Evolutionary conservation across 2,797 vertebrate species (phyloP).

Genomic region (Sarcophilus harrisii): DNA sequence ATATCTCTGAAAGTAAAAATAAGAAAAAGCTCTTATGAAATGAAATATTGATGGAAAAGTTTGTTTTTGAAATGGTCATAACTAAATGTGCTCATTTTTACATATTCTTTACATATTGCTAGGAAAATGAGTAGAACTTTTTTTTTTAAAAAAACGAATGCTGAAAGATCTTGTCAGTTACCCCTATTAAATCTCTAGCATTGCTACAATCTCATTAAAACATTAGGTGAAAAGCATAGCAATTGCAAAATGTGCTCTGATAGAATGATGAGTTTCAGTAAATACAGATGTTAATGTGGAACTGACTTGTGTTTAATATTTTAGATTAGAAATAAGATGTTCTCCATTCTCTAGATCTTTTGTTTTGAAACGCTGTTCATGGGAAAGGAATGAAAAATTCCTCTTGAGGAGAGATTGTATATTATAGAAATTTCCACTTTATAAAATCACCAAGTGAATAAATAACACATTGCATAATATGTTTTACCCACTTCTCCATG

Average conservation of each 20-base stretch:
- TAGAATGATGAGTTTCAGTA: slow-evolving; percentile 31
- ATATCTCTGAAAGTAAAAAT: slow-evolving; percentile 30
- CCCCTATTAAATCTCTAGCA: slow-evolving; percentile 30
- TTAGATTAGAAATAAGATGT: slow-evolving; percentile 11
- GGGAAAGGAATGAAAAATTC: not conserved
- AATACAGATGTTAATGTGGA: slow-evolving; percentile 26
- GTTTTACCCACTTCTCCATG: not conserved
- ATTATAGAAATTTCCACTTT: not conserved
- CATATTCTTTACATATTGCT: slow-evolving; percentile 56
- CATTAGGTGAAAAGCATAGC: slow-evolving; percentile 43
- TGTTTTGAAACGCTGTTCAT: not conserved
- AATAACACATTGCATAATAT: not conserved
- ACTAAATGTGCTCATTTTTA: slow-evolving; percentile 53
- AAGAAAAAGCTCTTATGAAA: not conserved
- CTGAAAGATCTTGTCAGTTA: slow-evolving; percentile 27
- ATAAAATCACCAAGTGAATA: not conserved
- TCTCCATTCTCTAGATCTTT: slow-evolving; percentile 1
- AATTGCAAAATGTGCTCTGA: not conserved
- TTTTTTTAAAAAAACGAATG: slow-evolving; percentile 26
- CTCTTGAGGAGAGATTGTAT: slow-evolving; percentile 9
- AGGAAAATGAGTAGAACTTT: slow-evolving; percentile 47
- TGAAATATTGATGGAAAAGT: slow-evolving; percentile 51
- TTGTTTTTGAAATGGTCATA: slow-evolving; percentile 36
- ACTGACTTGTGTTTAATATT: slow-evolving; percentile 7
- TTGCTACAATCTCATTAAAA: slow-evolving; percentile 30